Conservation (phyloP, 2,797 vertebrate species). For the Falco concolor region DNA sequence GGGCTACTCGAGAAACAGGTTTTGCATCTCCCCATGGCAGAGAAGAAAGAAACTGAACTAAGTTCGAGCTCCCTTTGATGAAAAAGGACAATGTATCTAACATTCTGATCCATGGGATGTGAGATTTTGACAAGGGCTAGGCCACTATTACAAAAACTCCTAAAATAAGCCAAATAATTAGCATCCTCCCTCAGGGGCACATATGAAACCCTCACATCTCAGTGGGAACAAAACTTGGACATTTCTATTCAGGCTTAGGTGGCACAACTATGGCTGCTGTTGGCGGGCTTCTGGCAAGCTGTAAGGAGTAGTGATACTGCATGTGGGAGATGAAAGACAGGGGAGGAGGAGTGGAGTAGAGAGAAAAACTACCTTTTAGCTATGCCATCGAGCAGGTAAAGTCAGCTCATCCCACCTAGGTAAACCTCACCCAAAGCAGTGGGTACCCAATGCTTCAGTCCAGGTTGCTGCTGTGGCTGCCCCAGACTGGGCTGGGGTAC, state of each 20-base stretch:
- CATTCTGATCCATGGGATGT: neutral
- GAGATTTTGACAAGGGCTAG: neutral
- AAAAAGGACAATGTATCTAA: neutral
- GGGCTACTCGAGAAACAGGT: neutral
- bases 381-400: neutral
- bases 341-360: neutral
- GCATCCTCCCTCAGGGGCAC: neutral
- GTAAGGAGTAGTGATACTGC: neutral
- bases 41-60: neutral
- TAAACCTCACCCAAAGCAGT: neutral
- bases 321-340: neutral
- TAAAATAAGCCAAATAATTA: neutral
- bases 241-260: neutral
- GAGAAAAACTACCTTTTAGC: neutral
- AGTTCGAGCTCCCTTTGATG: neutral
- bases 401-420: too few relatives aligned
- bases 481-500: neutral
- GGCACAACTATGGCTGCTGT: neutral
- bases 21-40: neutral
- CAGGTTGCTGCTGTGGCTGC: neutral
- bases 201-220: neutral
- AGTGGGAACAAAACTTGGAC: neutral
- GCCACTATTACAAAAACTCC: neutral
- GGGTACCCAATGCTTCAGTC: neutral
- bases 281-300: neutral